Conservation (phyloP, 2,113 vertebrate genomes). For the Gobius niger region DNA sequence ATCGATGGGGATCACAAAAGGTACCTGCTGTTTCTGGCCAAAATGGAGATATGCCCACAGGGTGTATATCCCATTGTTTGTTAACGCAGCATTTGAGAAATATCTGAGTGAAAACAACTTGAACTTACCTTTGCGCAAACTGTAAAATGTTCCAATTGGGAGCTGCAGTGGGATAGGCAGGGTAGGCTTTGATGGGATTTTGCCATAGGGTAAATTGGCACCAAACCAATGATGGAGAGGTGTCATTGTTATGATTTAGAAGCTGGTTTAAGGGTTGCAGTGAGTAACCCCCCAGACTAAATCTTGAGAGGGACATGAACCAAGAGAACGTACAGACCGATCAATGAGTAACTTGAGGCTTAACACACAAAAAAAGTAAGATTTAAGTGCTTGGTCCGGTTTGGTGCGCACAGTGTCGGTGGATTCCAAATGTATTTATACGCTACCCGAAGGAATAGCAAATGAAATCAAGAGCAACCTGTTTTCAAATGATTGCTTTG, state of each 20-base stretch:
- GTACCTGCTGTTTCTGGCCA: conserved; percentile 62
- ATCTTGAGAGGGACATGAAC: conserved; percentile 71
- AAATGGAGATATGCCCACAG: conserved; percentile 65
- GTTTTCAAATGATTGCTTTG: neutral
- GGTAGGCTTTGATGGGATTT: conserved; percentile 64
- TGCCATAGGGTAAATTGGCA: conserved; percentile 72
- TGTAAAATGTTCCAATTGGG: conserved; percentile 68
- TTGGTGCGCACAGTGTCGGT: neutral
- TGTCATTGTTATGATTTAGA: conserved; percentile 72
- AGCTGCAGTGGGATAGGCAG: conserved; percentile 55
- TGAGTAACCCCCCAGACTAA: conserved; percentile 64
- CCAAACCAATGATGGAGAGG: conserved; percentile 66
- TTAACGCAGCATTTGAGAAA: conserved; percentile 65
- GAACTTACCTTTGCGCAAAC: conserved; percentile 69
- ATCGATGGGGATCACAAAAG: conserved; percentile 52
- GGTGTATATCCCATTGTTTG: conserved; percentile 60
- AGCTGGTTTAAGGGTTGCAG: conserved; percentile 66
- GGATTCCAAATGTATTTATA: neutral
- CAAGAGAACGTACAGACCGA: conserved; percentile 61
- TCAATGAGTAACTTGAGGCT: conserved; percentile 73
- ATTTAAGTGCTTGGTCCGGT: neutral
- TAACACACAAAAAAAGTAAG: conserved; percentile 16
- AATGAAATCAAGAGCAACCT: neutral
- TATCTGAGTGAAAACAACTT: conserved; percentile 64
- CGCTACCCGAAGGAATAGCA: neutral